Evolutionary conservation across 2,113 vertebrate genomes (phyloP), one percentile per base, ranked within the genome.

Genomic region (Nycticebus coucang): DNA sequence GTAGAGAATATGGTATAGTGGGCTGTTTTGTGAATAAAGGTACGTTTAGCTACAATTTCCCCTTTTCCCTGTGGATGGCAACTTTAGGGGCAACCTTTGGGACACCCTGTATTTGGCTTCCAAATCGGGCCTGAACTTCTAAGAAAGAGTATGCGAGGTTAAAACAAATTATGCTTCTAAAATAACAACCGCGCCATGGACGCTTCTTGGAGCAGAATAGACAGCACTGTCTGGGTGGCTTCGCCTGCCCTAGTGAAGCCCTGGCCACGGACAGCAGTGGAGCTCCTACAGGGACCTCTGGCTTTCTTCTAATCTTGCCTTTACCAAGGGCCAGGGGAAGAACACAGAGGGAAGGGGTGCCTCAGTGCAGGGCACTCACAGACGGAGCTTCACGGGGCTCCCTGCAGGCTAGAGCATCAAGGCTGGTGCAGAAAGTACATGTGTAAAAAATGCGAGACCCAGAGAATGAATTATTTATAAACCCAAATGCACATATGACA

Each of bases 371-470:
- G 24, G 26, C 55, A 69, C 57, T 53, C 87, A 28, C 30, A 7
- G 22, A 0, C 24, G 13, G 55, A 26, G 62, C 35, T 18, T 14
- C 12, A 10, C 68, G 59, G 37, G 7, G 12, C 15, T 35, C 2
- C 0, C 86, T 1, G 50, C 69, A 89, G 62, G 75, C 1, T 3
- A 75, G n/a, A 92, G 81, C 37, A 68, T 71, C 64, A 75, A 68
- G 41, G 79, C 30, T 35, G 0, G 35, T n/a, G 1, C 0, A 24
- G 45, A 96, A 64, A 66, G 2, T 0, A 15, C 45, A 6, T 50
- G 68, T 4, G 0, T 53, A 37, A 10, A 0, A 3, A 41, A 37
- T 0, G 3, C 30, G 57, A 7, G 22, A 19, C 10, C 80, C 50
- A 69, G 68, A 26, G 13, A 45, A 59, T 66, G 26, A 22, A 33